Evolutionary conservation across 2,888 invertebrate genomes (phyloP), one percentile per base, ranked within the genome.

Genomic region (Dascillus cervinus): DNA sequence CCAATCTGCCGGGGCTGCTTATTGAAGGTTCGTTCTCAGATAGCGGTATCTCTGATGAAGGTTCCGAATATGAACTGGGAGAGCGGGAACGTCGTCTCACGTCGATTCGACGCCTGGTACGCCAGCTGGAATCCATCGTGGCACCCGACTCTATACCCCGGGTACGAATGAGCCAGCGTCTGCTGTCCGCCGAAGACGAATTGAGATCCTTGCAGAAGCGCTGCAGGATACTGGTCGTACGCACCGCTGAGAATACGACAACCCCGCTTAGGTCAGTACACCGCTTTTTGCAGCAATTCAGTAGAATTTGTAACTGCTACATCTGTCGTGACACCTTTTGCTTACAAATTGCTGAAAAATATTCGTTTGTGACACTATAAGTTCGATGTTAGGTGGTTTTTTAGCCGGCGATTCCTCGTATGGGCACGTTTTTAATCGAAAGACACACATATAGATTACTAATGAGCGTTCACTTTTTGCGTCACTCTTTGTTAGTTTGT

Each of bases 1-100:
- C 43, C 55, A 65, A 49, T 56, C 64, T 49, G 58, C 67, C 53
- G 58, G 60, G 70, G 64, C 52, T 65, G 34, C 57, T 65, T 35
- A 57, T 58, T 6, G 64, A 64, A 32, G 75, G 75, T 50, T 82
- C 81, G n/a, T 64, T 80, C 37, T 82, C 82, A 0, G 82, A 83
- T 67, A 81, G 81, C 14, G 83, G 83, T n/a, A 82, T 83, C 48
- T 82, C 82, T 4, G 83, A 83, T 57, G 82, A 82, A 36, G 82
- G 82, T 52, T 81, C 55, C 58, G 75, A 68, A 66, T 80, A 79
- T 41, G 82, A 62, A 64, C 67, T 62, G 29, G 73, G 73, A 43
- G 77, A 80, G 33, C 71, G 83, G 19, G 82, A 82, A 41, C 69
- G 77, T 17, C 69, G 81, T 2, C 65, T 83, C 20, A 70, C 75